Percentiles rank a stretch among this genome's conserved stretches.
These are phyloP conservation scores for Drosophila barbarae DNA, from an alignment of 2,888 invertebrate species.

Conservation along the genomic window DNA sequence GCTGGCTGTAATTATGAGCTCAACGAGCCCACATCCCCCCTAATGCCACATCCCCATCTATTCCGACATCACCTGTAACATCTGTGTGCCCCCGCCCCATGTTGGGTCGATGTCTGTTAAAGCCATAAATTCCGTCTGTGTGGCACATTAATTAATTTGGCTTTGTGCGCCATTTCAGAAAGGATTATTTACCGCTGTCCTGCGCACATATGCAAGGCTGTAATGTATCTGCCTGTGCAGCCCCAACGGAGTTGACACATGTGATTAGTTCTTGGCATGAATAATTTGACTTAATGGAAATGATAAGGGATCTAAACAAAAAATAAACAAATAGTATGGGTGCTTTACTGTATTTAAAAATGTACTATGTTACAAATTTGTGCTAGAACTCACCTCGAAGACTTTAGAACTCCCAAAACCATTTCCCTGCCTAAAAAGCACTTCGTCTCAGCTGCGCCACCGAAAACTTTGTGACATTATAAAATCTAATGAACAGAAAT, in stretches of 20 bases:
- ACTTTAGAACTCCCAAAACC: neutral
- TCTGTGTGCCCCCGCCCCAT: conserved; percentile 43
- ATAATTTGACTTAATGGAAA: neutral
- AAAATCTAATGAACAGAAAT: conserved; percentile 77
- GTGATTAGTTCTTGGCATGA: neutral
- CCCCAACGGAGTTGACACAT: conserved; percentile 3
- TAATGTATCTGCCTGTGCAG: neutral
- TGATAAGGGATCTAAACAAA: neutral
- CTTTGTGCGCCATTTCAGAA: conserved; percentile 73
- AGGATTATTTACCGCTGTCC: conserved; percentile 75
- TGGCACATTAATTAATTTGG: conserved; percentile 78
- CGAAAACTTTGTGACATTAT: conserved; percentile 65
- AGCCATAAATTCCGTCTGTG: conserved; percentile 78
- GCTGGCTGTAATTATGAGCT: conserved; percentile 49
- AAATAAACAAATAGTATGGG: neutral
- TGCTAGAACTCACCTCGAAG: neutral
- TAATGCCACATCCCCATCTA: neutral
- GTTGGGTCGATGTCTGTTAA: conserved; percentile 46
- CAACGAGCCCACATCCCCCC: conserved; percentile 14
- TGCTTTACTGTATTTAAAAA: neutral
- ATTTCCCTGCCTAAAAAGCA: conserved; percentile 1
- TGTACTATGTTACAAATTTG: too few species aligned
- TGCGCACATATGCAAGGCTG: conserved; percentile 38
- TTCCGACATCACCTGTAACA: conserved; percentile 57
- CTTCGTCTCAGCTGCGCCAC: conserved; percentile 48